These are phyloP conservation scores for Hypsopygia costalis DNA, from an alignment of 2,888 invertebrate genomes.

Conservation along the genomic window DNA sequence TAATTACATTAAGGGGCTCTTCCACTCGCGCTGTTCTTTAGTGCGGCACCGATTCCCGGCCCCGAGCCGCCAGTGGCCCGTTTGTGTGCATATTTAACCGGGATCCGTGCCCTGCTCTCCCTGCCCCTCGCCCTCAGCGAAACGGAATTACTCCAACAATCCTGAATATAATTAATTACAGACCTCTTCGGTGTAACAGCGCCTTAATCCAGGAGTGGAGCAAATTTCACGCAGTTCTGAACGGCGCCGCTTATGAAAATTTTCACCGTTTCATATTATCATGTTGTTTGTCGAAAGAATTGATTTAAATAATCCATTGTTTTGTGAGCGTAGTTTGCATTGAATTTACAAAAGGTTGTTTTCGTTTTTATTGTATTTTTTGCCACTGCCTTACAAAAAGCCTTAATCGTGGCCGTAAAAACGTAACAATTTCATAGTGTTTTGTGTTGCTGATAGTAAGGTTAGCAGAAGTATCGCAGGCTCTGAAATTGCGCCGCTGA, in stretches of 20 bases:
- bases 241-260: conserved; percentile 2
- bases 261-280: conserved; percentile 8
- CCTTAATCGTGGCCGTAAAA: too few species aligned
- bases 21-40: conserved; percentile 42
- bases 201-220: conserved; percentile 22
- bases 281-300: neutral
- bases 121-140: conserved; percentile 18
- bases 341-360: neutral
- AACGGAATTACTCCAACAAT: conserved; percentile 34
- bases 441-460: too few species aligned
- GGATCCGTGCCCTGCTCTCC: conserved; percentile 21
- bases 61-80: conserved; percentile 33
- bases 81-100: conserved; percentile 59
- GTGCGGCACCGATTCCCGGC: conserved; percentile 42
- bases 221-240: conserved; percentile 11
- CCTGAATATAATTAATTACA: conserved; percentile 36
- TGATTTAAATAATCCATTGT: conserved; percentile 1
- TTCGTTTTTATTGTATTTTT: too few species aligned
- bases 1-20: conserved; percentile 56
- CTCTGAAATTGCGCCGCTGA: too few species aligned
- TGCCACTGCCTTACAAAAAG: too few species aligned
- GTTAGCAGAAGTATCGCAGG: too few species aligned
- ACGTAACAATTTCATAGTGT: too few species aligned
- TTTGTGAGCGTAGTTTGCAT: neutral
- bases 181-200: conserved; percentile 21